Percentiles rank a stretch among this genome's conserved stretches.
Evolutionary conservation across 2,888 invertebrate species (phyloP).

Genomic region (Dicyrtomina minuta): DNA sequence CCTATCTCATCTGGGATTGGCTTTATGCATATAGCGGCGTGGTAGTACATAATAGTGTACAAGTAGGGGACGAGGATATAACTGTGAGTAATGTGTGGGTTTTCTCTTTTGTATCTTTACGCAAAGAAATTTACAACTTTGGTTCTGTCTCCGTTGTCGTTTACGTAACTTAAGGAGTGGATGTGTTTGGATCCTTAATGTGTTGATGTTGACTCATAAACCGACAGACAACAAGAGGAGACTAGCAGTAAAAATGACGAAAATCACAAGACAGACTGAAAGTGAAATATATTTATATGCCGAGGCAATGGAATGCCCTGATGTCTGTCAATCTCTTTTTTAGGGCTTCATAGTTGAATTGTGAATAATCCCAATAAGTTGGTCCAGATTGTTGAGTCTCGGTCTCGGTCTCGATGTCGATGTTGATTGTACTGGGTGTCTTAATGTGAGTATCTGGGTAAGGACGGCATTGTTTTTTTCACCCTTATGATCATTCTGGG

Average conservation of each 20-base stretch:
- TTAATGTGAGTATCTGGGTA: too few relatives aligned
- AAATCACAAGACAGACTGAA: too few relatives aligned
- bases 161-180: background rate
- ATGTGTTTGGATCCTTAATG: background rate
- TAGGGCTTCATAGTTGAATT: too few relatives aligned
- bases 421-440: too few relatives aligned
- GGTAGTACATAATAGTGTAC: background rate
- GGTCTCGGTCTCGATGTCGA: too few relatives aligned
- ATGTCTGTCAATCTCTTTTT: too few relatives aligned
- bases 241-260: too few relatives aligned
- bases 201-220: background rate
- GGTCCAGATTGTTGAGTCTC: too few relatives aligned
- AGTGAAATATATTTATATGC: too few relatives aligned
- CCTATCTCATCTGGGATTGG: slow-evolving; percentile 4
- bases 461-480: background rate
- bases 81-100: slow-evolving; percentile 17
- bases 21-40: background rate
- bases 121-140: slow-evolving; percentile 22
- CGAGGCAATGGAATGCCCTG: too few relatives aligned
- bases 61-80: background rate
- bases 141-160: background rate
- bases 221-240: background rate
- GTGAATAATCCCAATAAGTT: too few relatives aligned
- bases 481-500: background rate
- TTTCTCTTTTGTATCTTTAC: slow-evolving; percentile 6